Conservation (phyloP, 2,888 invertebrate species). For the Pogonocherus hispidulus region DNA sequence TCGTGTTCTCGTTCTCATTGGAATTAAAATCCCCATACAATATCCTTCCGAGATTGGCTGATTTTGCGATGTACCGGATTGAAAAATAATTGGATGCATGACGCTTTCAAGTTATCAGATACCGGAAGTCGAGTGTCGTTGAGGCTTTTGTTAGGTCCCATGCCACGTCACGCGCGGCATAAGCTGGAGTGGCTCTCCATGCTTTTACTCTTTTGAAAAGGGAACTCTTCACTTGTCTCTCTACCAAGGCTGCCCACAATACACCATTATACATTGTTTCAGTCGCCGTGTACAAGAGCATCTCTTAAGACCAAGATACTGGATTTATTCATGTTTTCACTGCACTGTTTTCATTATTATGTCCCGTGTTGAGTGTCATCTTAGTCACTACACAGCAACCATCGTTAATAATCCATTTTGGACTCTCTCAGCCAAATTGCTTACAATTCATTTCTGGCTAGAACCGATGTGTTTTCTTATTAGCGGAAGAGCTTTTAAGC, state of each 20-base stretch:
- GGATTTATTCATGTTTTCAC: conserved; percentile 35
- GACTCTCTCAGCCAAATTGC: conserved; percentile 21
- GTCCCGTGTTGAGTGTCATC: conserved; percentile 24
- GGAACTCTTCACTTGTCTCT: conserved; percentile 60
- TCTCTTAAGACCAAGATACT: conserved; percentile 31
- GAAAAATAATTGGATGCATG: conserved; percentile 56
- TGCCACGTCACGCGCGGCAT: conserved; percentile 54
- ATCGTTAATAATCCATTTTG: conserved; percentile 31
- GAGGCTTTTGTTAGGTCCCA: conserved; percentile 48
- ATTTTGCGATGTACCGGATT: conserved; percentile 38
- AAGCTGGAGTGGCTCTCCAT: conserved; percentile 45
- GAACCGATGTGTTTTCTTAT: conserved; percentile 4
- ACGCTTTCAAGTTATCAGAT: conserved; percentile 50
- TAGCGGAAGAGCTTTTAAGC: conserved; percentile 5
- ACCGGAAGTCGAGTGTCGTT: conserved; percentile 45
- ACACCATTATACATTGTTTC: conserved; percentile 53
- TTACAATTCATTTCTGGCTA: conserved; percentile 18
- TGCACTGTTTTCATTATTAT: conserved; percentile 36
- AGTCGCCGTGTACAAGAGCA: conserved; percentile 40
- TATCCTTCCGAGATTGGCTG: conserved; percentile 10
- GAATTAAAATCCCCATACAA: conserved; percentile 2
- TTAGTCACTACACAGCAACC: conserved; percentile 11
- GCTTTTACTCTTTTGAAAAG: conserved; percentile 53
- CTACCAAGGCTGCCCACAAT: conserved; percentile 60
- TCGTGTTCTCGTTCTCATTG: no score